Conservation (phyloP, 1,140 invertebrate genomes). For the Drosophila bifasciata region DNA sequence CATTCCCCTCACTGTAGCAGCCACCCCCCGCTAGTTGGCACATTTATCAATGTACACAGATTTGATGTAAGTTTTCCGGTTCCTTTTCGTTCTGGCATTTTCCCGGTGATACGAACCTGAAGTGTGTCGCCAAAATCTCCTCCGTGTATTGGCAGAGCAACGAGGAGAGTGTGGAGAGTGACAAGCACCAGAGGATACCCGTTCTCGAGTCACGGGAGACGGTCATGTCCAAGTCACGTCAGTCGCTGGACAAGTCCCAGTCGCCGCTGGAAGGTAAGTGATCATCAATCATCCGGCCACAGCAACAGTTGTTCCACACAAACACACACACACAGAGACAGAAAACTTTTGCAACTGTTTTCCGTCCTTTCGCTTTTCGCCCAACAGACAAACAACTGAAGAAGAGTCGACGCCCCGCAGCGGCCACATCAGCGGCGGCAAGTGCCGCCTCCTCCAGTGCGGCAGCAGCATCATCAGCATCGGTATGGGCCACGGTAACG, state of each 20-base stretch:
- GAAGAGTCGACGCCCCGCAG: slow-evolving; percentile 73
- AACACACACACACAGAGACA: too few species aligned
- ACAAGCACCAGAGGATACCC: slow-evolving; percentile 87
- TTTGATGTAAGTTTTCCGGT: slow-evolving; percentile 59
- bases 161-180: slow-evolving; percentile 92
- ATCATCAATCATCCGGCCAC: slow-evolving; percentile 53
- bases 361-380: background rate
- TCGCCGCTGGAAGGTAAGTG: slow-evolving; percentile 70
- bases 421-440: slow-evolving; percentile 62
- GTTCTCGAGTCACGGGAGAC: slow-evolving; percentile 88
- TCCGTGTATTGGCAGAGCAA: slow-evolving; percentile 93
- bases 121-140: slow-evolving; percentile 93
- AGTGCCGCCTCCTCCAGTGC: slow-evolving; percentile 49
- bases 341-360: slow-evolving; percentile 13
- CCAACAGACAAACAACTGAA: slow-evolving; percentile 68
- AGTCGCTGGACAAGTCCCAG: slow-evolving; percentile 76
- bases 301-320: slow-evolving; percentile 59
- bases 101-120: slow-evolving; percentile 29
- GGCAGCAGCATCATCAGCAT: slow-evolving; percentile 24
- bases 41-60: slow-evolving; percentile 55
- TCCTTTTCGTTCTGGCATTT: slow-evolving; percentile 14
- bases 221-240: slow-evolving; percentile 83
- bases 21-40: slow-evolving; percentile 1
- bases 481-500: slow-evolving; percentile 15
- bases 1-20: background rate